Conservation (phyloP, 1,140 invertebrate genomes). For the Lepeophtheirus salmonis region DNA sequence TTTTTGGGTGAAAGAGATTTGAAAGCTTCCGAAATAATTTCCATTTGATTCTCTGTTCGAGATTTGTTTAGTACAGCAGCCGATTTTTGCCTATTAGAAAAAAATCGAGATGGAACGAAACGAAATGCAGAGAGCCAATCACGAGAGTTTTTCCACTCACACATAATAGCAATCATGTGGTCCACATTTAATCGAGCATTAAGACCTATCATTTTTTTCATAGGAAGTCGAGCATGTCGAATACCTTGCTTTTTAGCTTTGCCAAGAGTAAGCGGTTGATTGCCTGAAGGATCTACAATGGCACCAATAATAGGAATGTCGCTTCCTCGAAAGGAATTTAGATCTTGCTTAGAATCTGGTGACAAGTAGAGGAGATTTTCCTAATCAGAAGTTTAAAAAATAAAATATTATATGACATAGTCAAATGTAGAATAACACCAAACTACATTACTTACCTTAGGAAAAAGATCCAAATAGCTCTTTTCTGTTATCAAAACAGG, state of each 20-base stretch:
- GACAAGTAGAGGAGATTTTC: neutral
- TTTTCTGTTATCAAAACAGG: neutral
- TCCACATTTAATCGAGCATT: neutral
- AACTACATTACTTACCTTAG: no score
- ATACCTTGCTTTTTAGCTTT: neutral
- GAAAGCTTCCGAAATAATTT: no score
- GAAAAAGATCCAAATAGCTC: neutral
- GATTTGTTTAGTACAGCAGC: no score
- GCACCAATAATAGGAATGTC: neutral
- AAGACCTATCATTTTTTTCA: neutral
- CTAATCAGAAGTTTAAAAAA: no score
- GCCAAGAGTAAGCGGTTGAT: neutral
- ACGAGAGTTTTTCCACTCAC: neutral
- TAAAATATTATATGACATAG: no score
- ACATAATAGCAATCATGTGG: conserved; percentile 1
- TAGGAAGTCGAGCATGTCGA: neutral
- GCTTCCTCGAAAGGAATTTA: neutral
- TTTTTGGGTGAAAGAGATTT: no score
- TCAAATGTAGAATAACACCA: no score
- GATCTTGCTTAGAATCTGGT: neutral
- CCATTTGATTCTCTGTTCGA: no score
- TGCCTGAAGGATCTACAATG: neutral
- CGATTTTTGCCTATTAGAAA: conserved; percentile 16
- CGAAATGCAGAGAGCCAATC: neutral
- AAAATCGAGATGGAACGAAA: neutral